Conservation (phyloP, 2,797 vertebrate genomes). For the Takifugu ocellatus region DNA sequence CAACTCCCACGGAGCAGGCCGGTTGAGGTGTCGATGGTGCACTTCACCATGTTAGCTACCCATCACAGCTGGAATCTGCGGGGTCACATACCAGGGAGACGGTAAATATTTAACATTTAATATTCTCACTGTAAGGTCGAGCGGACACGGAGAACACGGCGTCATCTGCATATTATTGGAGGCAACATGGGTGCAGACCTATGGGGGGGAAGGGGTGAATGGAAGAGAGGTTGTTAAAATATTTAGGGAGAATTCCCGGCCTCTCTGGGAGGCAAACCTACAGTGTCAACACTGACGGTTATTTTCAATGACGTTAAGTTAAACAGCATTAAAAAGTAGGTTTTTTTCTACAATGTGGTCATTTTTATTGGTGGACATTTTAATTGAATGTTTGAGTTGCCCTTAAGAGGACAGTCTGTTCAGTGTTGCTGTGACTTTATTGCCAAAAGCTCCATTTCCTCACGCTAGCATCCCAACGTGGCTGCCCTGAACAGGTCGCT, state of each 20-base stretch:
- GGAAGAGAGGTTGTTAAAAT: constrained; percentile 66
- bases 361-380: constrained; percentile 6
- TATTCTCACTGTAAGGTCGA: constrained; percentile 75
- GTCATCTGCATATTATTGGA: constrained; percentile 41
- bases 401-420: constrained; percentile 14
- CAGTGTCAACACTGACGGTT: constrained; percentile 61
- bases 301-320: constrained; percentile 51
- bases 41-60: constrained; percentile 30
- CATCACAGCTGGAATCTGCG: constrained; percentile 69
- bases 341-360: constrained; percentile 1
- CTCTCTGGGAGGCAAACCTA: constrained; percentile 33
- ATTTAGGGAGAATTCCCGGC: constrained; percentile 60
- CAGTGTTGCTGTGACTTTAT: constrained; percentile 8
- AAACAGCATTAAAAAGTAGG: neutral
- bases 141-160: constrained; percentile 53
- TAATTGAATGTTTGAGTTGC: constrained; percentile 11
- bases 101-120: constrained; percentile 79
- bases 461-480: constrained; percentile 46
- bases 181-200: constrained; percentile 29
- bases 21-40: too few relatives aligned
- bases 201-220: constrained; percentile 33
- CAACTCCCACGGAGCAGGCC: too few relatives aligned
- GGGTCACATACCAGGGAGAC: constrained; percentile 72
- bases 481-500: constrained; percentile 20
- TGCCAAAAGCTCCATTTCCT: constrained; percentile 16